Evolutionary conservation across 2,113 vertebrate species (phyloP).

Genomic region (Scolopax mira): DNA sequence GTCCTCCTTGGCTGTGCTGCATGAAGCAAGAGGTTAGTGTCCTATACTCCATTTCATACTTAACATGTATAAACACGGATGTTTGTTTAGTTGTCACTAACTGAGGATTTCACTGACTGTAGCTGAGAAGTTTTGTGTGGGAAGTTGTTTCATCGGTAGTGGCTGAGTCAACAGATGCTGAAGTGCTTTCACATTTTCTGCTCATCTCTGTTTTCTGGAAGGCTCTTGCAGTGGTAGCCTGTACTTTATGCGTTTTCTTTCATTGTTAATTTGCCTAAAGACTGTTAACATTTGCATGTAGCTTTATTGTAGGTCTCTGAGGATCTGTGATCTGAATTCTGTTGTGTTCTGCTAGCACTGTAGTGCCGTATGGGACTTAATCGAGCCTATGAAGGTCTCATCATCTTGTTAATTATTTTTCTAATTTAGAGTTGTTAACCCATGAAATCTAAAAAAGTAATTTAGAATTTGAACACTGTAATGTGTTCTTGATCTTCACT

Average conservation of each 20-base stretch:
- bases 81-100: not conserved
- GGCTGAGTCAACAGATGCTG: not conserved
- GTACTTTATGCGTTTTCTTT: not conserved
- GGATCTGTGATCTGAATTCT: not conserved
- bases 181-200: not conserved
- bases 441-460: not conserved
- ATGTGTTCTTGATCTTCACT: not conserved
- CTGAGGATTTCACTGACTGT: not conserved
- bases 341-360: not conserved
- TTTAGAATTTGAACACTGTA: not conserved
- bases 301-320: not conserved
- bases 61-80: not conserved
- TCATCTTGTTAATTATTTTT: conserved; percentile 40
- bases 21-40: conserved; percentile 5
- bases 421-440: conserved; percentile 35
- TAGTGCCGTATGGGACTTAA: not conserved
- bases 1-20: not conserved
- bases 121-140: not conserved
- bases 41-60: not conserved
- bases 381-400: not conserved
- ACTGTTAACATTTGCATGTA: conserved; percentile 21
- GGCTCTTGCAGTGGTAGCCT: conserved; percentile 1
- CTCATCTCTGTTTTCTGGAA: not conserved
- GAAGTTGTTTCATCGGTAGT: not conserved
- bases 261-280: conserved; percentile 41